Percentiles rank a stretch among this genome's conserved stretches.
Conservation (phyloP, 2,888 invertebrate genomes). For the Pherbina coryleti region DNA sequence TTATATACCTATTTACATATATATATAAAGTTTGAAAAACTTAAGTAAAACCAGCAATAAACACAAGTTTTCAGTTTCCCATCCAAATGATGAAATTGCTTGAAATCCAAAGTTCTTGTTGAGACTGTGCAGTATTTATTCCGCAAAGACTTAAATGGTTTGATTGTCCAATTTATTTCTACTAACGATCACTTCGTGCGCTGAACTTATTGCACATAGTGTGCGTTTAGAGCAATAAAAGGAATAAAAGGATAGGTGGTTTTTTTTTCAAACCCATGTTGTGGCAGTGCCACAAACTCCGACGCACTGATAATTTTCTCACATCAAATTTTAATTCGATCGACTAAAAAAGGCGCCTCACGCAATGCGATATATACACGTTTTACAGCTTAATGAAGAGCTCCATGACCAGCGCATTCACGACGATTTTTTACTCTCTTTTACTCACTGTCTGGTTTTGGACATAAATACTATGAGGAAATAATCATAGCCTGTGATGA, state of each 20-base stretch:
- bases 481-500: conserved; percentile 31
- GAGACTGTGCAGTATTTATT: neutral
- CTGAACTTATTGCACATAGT: neutral
- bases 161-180: conserved; percentile 66
- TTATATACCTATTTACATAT: no score
- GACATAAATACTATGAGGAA: conserved; percentile 27
- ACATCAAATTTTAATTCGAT: conserved; percentile 59
- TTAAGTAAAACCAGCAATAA: neutral
- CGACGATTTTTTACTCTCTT: conserved; percentile 25
- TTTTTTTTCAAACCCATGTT: conserved; percentile 34
- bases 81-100: neutral
- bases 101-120: neutral
- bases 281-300: conserved; percentile 52
- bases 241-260: neutral
- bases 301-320: conserved; percentile 65
- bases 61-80: neutral
- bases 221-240: conserved; percentile 7
- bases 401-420: conserved; percentile 43
- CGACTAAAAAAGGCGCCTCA: conserved; percentile 63
- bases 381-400: conserved; percentile 60
- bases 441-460: neutral
- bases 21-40: neutral
- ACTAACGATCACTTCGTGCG: conserved; percentile 57
- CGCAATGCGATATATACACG: conserved; percentile 60
- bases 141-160: conserved; percentile 60